Conservation (phyloP, 2,888 invertebrate species). For the Micoletzkya japonica region DNA sequence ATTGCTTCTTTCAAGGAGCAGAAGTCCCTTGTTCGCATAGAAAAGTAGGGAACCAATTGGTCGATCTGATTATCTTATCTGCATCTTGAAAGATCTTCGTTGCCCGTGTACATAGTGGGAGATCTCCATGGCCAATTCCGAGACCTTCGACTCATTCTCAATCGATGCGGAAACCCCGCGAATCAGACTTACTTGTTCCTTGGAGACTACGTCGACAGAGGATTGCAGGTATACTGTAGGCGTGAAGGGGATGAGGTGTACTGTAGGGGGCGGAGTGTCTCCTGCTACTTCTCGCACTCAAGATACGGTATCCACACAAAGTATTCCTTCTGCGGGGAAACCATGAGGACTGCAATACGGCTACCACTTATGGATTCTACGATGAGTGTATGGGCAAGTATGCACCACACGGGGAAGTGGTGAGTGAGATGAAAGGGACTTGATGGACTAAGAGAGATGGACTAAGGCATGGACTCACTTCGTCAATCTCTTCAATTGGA, state of each 20-base stretch:
- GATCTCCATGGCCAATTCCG: constrained; percentile 57
- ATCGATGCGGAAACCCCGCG: constrained; percentile 36
- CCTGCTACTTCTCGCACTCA: constrained; percentile 33
- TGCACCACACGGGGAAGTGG: constrained; percentile 34
- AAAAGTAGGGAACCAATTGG: constrained; percentile 6
- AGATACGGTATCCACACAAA: constrained; percentile 46
- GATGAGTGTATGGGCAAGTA: constrained; percentile 49
- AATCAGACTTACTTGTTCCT: constrained; percentile 38
- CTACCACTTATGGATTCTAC: constrained; percentile 55
- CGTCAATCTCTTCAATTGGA: constrained; percentile 50
- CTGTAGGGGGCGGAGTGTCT: constrained; percentile 36
- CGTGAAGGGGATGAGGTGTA: background rate
- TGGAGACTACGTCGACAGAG: constrained; percentile 43
- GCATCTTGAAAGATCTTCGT: background rate
- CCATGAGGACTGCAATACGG: constrained; percentile 57
- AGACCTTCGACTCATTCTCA: constrained; percentile 47
- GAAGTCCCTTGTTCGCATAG: constrained; percentile 5
- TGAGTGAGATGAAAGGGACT: background rate
- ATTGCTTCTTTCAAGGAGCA: constrained; percentile 14
- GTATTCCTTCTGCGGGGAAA: constrained; percentile 46
- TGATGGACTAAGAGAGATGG: no score
- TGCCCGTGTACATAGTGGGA: constrained; percentile 48
- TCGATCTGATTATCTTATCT: background rate
- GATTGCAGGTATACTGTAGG: constrained; percentile 31
- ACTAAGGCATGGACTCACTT: constrained; percentile 46